phyloP scores from a whole-genome alignment of 2,888 invertebrate species.

The Falcaria lacertinaria region DNA sequence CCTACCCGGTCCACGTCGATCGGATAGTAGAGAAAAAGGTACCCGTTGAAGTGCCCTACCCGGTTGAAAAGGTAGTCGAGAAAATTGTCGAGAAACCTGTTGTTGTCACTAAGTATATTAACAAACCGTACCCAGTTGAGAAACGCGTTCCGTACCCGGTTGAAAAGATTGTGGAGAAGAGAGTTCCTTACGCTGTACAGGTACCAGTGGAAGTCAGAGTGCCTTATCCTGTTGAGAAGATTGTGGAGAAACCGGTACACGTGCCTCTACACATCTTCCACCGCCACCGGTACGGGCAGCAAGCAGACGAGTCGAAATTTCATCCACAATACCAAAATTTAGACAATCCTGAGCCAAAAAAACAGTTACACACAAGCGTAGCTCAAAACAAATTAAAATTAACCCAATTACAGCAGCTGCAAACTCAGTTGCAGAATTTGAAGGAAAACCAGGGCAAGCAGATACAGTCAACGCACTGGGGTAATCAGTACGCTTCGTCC shows the following conservation, averaged over 20 bases:
- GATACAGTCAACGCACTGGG: conserved; percentile 49
- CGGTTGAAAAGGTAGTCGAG: conserved; percentile 69
- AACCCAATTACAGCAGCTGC: conserved; percentile 12
- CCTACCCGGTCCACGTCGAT: conserved; percentile 63
- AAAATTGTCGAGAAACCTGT: conserved; percentile 81
- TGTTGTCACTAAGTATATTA: conserved; percentile 61
- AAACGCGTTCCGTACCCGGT: conserved; percentile 66
- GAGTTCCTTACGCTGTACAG: conserved; percentile 77
- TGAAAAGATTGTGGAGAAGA: conserved; percentile 73
- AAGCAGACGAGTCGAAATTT: conserved; percentile 21
- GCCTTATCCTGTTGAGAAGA: conserved; percentile 62
- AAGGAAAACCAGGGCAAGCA: conserved; percentile 10
- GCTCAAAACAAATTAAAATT: conserved; percentile 4
- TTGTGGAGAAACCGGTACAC: conserved; percentile 64
- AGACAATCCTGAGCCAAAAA: conserved; percentile 15
- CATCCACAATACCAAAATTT: conserved; percentile 18
- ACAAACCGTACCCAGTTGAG: conserved; percentile 72
- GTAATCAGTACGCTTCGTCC: conserved; percentile 59
- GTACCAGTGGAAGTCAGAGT: conserved; percentile 74
- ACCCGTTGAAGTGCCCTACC: conserved; percentile 67
- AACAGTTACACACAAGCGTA: conserved; percentile 5
- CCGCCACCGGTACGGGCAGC: conserved; percentile 10
- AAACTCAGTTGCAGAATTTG: conserved; percentile 19
- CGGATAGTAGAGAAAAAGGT: conserved; percentile 71
- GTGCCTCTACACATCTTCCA: conserved; percentile 26